These are phyloP conservation scores for Zygothrica quintamaculata DNA, from an alignment of 2,888 invertebrate species.

Conservation along the genomic window DNA sequence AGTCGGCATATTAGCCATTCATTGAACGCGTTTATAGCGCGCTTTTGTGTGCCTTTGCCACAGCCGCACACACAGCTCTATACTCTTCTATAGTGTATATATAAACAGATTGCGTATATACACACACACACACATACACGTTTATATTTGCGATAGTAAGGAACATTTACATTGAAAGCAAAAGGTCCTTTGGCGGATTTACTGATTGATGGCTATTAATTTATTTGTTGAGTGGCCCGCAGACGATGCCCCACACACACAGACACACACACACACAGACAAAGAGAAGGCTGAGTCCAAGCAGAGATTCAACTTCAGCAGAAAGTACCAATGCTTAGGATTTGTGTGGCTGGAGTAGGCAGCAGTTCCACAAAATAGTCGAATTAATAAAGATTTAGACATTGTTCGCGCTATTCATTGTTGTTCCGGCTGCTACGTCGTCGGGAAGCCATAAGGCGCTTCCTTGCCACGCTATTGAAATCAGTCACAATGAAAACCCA, in stretches of 20 bases:
- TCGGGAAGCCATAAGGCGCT: slow-evolving; percentile 60
- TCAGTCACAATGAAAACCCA: slow-evolving; percentile 46
- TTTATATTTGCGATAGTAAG: slow-evolving; percentile 15
- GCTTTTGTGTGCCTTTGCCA: slow-evolving; percentile 59
- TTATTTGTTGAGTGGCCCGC: slow-evolving; percentile 72
- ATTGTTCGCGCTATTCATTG: slow-evolving; percentile 74
- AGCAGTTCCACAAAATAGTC: slow-evolving; percentile 67
- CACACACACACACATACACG: slow-evolving; percentile 18
- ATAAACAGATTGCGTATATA: slow-evolving; percentile 3
- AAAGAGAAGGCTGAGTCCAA: too few species aligned
- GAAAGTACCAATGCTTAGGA: neutral
- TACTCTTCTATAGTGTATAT: slow-evolving; percentile 1
- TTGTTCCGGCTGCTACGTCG: slow-evolving; percentile 32
- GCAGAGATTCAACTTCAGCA: slow-evolving; percentile 1
- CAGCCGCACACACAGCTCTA: slow-evolving; percentile 14
- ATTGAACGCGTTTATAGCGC: slow-evolving; percentile 75
- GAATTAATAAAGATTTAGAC: slow-evolving; percentile 81
- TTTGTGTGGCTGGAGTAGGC: neutral
- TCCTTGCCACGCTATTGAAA: slow-evolving; percentile 52
- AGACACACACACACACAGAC: too few species aligned
- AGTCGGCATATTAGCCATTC: slow-evolving; percentile 76
- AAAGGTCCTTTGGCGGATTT: slow-evolving; percentile 78
- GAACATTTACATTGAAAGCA: slow-evolving; percentile 72
- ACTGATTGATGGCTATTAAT: slow-evolving; percentile 81
- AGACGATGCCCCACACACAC: slow-evolving; percentile 16